These are phyloP conservation scores for Scaptomyza parva DNA, from an alignment of 2,888 invertebrate genomes.

Conservation along the genomic window DNA sequence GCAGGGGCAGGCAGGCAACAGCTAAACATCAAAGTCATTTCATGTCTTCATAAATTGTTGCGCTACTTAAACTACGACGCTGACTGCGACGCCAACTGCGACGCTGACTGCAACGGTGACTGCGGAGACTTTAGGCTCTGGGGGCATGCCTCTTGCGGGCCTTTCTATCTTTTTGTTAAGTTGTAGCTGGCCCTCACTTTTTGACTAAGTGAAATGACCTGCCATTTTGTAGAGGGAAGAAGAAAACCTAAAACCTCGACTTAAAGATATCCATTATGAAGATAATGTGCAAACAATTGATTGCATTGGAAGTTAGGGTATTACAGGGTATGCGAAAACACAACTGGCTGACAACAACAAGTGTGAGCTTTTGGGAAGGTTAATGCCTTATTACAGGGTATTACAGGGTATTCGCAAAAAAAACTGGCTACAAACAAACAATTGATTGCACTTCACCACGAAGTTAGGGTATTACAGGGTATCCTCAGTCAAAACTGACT, in stretches of 20 bases:
- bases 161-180: conserved; percentile 49
- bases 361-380: no score
- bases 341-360: no score
- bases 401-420: no score
- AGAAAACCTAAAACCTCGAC: background rate
- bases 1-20: conserved; percentile 33
- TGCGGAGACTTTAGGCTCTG: conserved; percentile 3
- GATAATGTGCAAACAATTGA: no score
- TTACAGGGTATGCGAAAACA: background rate
- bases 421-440: conserved; percentile 8
- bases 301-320: no score
- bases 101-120: conserved; percentile 3
- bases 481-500: conserved; percentile 1
- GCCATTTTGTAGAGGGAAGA: conserved; percentile 62
- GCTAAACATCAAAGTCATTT: conserved; percentile 76
- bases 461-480: conserved; percentile 7
- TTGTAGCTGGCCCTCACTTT: conserved; percentile 49
- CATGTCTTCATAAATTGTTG: conserved; percentile 76
- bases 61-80: conserved; percentile 57
- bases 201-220: conserved; percentile 78
- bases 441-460: no score
- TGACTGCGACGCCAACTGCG: background rate
- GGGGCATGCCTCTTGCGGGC: conserved; percentile 49
- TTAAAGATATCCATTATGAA: background rate
- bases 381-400: no score